Evolutionary conservation across 1,140 invertebrate species (phyloP).

Genomic region (Sminthurides bifidus): DNA sequence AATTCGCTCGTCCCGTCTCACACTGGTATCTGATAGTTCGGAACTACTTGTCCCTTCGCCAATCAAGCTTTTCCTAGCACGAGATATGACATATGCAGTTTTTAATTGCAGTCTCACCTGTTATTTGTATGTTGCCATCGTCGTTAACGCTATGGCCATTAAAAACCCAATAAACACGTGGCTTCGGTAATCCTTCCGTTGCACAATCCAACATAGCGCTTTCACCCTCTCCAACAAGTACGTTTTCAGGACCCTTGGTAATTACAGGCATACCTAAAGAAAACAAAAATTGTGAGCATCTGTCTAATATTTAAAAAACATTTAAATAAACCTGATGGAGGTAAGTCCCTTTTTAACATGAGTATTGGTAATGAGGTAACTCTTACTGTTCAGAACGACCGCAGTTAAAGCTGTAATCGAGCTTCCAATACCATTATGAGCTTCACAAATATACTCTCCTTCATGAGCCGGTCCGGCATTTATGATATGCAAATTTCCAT

Average conservation of each 20-base stretch:
- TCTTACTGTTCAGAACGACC: slow-evolving; percentile 35
- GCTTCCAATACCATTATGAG: slow-evolving; percentile 35
- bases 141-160: slow-evolving; percentile 56
- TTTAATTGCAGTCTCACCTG: slow-evolving; percentile 29
- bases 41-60: no score
- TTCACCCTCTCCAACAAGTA: slow-evolving; percentile 51
- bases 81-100: no score
- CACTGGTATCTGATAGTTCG: no score
- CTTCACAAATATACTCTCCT: slow-evolving; percentile 57
- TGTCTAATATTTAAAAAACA: background rate
- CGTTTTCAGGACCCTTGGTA: slow-evolving; percentile 43
- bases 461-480: slow-evolving; percentile 50
- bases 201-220: slow-evolving; percentile 51
- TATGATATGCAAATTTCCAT: slow-evolving; percentile 51
- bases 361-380: background rate
- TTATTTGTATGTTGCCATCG: slow-evolving; percentile 34
- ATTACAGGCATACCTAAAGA: slow-evolving; percentile 48
- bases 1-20: no score
- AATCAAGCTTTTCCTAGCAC: no score
- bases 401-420: slow-evolving; percentile 29
- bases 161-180: slow-evolving; percentile 65
- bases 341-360: background rate
- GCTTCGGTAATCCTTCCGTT: slow-evolving; percentile 55
- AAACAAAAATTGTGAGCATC: background rate
- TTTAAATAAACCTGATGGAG: background rate